Evolutionary conservation across 2,113 vertebrate species (phyloP), one percentile per base, ranked within the genome.

Genomic region (Danionella cerebrum): DNA sequence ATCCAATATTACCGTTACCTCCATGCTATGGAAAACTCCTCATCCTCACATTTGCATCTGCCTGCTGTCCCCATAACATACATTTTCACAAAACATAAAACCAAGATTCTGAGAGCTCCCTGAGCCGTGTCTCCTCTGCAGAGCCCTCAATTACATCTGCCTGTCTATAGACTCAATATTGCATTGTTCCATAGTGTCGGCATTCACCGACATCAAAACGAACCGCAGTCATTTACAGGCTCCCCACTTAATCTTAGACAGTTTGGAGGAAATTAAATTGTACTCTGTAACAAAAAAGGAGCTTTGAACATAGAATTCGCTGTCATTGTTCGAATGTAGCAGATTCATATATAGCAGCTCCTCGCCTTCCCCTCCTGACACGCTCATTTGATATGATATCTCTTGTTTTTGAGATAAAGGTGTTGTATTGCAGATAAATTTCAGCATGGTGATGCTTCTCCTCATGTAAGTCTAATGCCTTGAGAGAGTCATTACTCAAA

Each of bases 191-290:
- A 65, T 72, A 53, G 64, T 52, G 38, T 59, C 47, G 69, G 39
- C 29, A 18, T 75, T 76, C 69, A 69, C 59, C 74, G 63, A 77
- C 57, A 66, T 74, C 53, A 69, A 65, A 73, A 76, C 70, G 31
- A 78, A 78, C 6, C 31, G 51, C 51, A 67, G 60, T 75, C 66
- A 78, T 75, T 79, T 76, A 67, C 65, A 51, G 19, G 55, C 67
- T 60, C 64, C 54, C 27, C 73, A 71, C 68, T 77, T 76, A 65
- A 73, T 78, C 76, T 73, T 50, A 71, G 76, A 76, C 72, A 77
- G 50, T 75, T 76, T 71, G 72, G 52, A 75, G 76, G 72, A 78
- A 78, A 79, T 80, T 52, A 65, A 78, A 76, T 69, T 77, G 65
- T 73, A 65, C 68, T 78, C 55, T 41, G 44, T 75, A 72, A 79